Evolutionary conservation across 2,888 invertebrate species (phyloP).

Genomic region (Axea sp.): DNA sequence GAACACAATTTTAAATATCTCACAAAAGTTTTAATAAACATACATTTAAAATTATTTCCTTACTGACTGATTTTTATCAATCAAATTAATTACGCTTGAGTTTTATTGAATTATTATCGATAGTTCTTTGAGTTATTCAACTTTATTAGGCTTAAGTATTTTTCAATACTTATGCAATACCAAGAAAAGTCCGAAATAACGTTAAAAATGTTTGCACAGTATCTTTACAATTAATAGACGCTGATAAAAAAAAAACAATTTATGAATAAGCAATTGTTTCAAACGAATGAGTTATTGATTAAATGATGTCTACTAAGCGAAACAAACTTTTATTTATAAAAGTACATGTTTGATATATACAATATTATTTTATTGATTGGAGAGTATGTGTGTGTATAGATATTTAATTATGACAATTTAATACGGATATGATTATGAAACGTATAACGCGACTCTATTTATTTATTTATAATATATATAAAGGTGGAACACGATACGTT

Average conservation of each 20-base stretch:
- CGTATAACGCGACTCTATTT: background rate
- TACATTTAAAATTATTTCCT: too few species aligned
- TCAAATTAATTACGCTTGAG: too few species aligned
- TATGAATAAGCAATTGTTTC: background rate
- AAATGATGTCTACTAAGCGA: background rate
- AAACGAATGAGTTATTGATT: background rate
- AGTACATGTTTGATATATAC: background rate
- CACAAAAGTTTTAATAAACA: too few species aligned
- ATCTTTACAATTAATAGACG: background rate
- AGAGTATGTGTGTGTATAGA: background rate
- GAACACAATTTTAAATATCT: too few species aligned
- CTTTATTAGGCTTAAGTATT: too few species aligned
- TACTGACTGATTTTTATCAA: too few species aligned
- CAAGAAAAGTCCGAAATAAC: too few species aligned
- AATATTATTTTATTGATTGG: constrained; percentile 1
- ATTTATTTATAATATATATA: background rate
- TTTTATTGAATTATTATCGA: too few species aligned
- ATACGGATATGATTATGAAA: background rate
- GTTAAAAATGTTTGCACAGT: too few species aligned
- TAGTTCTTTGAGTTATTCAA: too few species aligned
- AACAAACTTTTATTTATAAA: constrained; percentile 1
- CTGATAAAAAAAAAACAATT: background rate
- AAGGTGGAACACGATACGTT: background rate
- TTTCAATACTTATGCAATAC: too few species aligned
- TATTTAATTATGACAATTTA: constrained; percentile 2